Percentiles rank a stretch among this genome's conserved stretches.
Evolutionary conservation across 2,113 vertebrate genomes (phyloP).

Genomic region (Xiphophorus hellerii): DNA sequence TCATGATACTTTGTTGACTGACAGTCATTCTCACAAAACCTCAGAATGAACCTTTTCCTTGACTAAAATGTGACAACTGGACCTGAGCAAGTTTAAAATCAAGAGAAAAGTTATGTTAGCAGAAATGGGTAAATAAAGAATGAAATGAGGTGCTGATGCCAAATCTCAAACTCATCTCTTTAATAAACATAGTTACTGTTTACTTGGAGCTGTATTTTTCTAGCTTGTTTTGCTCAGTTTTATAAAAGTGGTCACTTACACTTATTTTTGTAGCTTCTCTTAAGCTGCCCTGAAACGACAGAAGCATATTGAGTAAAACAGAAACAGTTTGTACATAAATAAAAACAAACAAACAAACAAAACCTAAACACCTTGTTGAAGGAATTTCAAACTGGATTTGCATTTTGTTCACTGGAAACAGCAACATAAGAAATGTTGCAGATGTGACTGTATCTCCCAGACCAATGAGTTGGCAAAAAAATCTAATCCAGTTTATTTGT

Average conservation of each 20-base stretch:
- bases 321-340: neutral
- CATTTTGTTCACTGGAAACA: neutral
- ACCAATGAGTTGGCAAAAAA: slow-evolving; percentile 2
- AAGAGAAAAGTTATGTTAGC: neutral
- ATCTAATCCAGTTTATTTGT: slow-evolving; percentile 12
- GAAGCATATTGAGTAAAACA: slow-evolving; percentile 43
- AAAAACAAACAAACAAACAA: neutral
- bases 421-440: slow-evolving; percentile 18
- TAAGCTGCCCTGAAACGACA: slow-evolving; percentile 80
- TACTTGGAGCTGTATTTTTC: neutral
- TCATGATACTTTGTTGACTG: slow-evolving; percentile 13
- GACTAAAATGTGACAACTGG: neutral
- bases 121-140: neutral
- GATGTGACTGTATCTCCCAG: slow-evolving; percentile 32
- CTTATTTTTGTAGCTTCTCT: slow-evolving; percentile 96
- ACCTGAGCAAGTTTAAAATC: neutral
- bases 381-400: neutral
- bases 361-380: neutral
- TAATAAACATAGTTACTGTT: neutral
- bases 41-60: neutral
- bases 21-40: slow-evolving; percentile 5
- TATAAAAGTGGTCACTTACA: slow-evolving; percentile 82
- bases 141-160: neutral
- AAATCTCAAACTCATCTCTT: neutral
- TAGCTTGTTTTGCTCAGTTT: neutral